These are phyloP conservation scores for Aelia acuminata DNA, from an alignment of 2,888 invertebrate genomes.

Conservation along the genomic window DNA sequence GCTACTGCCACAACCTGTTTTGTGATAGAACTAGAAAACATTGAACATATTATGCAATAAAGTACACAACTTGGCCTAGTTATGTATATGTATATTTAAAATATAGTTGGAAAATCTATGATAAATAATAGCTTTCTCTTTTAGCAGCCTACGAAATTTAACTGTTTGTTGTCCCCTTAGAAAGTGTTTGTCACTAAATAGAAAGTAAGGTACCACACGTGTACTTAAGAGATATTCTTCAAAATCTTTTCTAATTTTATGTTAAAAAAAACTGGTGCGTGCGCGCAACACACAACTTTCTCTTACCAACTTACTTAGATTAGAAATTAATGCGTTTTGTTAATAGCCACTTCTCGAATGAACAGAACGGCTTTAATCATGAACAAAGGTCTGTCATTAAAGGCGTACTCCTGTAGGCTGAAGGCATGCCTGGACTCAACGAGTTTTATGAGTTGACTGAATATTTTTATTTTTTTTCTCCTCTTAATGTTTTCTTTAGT, in stretches of 20 bases:
- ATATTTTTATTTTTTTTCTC: too few relatives aligned
- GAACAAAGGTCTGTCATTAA: too few relatives aligned
- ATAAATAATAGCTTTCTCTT: neutral
- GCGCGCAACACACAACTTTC: too few relatives aligned
- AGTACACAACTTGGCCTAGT: neutral
- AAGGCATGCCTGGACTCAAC: too few relatives aligned
- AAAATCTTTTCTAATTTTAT: neutral
- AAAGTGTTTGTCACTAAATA: slow-evolving; percentile 30
- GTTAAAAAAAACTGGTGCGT: too few relatives aligned
- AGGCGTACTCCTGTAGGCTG: too few relatives aligned
- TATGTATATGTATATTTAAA: neutral
- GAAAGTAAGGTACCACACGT: slow-evolving; percentile 13
- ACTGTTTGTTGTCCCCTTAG: slow-evolving; percentile 8
- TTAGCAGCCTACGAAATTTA: neutral
- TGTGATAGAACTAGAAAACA: neutral
- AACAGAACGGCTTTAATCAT: too few relatives aligned
- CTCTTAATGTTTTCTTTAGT: too few relatives aligned
- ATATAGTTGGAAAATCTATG: neutral
- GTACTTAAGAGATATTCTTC: neutral
- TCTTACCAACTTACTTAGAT: too few relatives aligned
- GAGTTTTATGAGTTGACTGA: too few relatives aligned
- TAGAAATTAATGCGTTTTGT: too few relatives aligned
- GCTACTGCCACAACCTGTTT: neutral
- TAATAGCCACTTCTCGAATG: too few relatives aligned
- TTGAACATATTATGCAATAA: neutral